phyloP scores from a whole-genome alignment of 2,113 vertebrate species.

The Ochotona curzoniae region DNA sequence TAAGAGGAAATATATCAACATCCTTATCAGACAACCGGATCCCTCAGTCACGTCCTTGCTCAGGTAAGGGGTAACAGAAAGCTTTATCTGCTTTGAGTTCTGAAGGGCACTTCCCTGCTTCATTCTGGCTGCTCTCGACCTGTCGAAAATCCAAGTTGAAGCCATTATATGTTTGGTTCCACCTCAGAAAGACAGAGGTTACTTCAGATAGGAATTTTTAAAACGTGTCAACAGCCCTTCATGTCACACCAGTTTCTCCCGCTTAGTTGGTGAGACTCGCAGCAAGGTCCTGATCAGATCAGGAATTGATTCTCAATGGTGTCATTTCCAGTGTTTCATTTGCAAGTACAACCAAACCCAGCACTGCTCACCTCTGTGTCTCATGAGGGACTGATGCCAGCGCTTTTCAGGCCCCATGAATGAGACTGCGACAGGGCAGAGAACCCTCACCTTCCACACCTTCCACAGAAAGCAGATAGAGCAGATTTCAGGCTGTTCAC shows the following conservation, averaged over 20 bases:
- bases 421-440: accelerated
- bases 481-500: background rate
- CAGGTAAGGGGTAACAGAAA: constrained; percentile 36
- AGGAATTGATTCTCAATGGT: constrained; percentile 15
- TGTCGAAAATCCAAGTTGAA: constrained; percentile 41
- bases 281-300: constrained; percentile 41
- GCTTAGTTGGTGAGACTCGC: background rate
- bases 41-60: background rate
- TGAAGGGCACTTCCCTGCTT: constrained; percentile 57
- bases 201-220: constrained; percentile 51
- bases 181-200: constrained; percentile 44
- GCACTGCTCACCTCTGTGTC: background rate
- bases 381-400: too few relatives aligned
- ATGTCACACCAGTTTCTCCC: background rate
- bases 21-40: constrained; percentile 47
- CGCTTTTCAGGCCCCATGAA: accelerated
- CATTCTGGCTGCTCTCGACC: background rate
- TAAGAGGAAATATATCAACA: constrained; percentile 25
- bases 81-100: constrained; percentile 51
- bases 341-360: constrained; percentile 34
- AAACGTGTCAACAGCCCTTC: background rate
- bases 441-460: background rate
- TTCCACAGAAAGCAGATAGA: background rate
- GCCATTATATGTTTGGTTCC: background rate
- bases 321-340: background rate